Conservation (phyloP, 2,888 invertebrate species). For the Ceramica pisi region DNA sequence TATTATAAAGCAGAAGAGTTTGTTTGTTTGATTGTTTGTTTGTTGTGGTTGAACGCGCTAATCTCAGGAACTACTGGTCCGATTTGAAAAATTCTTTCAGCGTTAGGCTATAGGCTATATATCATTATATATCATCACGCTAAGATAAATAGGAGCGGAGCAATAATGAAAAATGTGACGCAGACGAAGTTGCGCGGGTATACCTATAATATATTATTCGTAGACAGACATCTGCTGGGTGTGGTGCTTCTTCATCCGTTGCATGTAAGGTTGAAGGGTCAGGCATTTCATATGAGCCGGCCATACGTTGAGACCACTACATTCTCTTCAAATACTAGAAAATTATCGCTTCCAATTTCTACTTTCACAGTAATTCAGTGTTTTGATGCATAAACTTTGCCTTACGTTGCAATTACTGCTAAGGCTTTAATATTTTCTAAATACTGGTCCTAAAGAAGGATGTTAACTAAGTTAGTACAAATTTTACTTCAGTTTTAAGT, state of each 20-base stretch:
- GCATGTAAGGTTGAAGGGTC: conserved; percentile 67
- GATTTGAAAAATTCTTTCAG: too few relatives aligned
- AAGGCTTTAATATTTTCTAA: conserved; percentile 8
- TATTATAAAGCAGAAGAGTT: too few relatives aligned
- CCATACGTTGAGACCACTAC: conserved; percentile 64
- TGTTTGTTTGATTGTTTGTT: too few relatives aligned
- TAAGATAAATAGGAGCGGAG: too few relatives aligned
- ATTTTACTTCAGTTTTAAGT: conserved; percentile 2
- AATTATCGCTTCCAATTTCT: conserved; percentile 73
- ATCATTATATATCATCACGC: too few relatives aligned
- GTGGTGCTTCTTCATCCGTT: conserved; percentile 65
- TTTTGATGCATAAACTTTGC: conserved; percentile 46
- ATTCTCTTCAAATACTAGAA: conserved; percentile 67
- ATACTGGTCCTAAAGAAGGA: background rate
- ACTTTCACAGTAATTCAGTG: conserved; percentile 74
- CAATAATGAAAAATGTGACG: too few relatives aligned
- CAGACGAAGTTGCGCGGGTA: too few relatives aligned
- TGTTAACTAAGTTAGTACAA: background rate
- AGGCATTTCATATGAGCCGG: conserved; percentile 70
- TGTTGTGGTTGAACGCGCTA: too few relatives aligned
- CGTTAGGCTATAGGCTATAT: too few relatives aligned
- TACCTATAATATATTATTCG: conserved; percentile 26
- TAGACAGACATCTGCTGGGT: conserved; percentile 52
- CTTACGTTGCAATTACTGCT: conserved; percentile 25
- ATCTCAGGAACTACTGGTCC: too few relatives aligned